Evolutionary conservation across 1,140 invertebrate species (phyloP).

Genomic region (Drosophila mauritiana): DNA sequence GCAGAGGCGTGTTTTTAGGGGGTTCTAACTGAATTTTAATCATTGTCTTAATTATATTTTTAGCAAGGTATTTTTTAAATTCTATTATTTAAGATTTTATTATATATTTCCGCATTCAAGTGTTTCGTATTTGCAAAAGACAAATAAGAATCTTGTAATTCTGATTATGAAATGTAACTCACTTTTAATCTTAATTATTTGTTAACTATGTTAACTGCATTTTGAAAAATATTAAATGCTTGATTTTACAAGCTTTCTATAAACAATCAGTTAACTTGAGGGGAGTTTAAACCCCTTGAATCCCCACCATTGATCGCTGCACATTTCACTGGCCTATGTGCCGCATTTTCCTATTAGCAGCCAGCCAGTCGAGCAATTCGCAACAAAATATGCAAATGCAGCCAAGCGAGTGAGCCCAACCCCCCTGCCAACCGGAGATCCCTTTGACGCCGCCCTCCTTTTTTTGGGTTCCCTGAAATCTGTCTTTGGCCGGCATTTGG

Average conservation of each 20-base stretch:
- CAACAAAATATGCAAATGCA: conserved; percentile 80
- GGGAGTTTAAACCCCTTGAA: neutral
- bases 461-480: conserved; percentile 19
- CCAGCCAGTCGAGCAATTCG: conserved; percentile 70
- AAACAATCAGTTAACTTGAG: too few relatives aligned
- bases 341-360: conserved; percentile 79
- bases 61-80: too few relatives aligned
- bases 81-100: too few relatives aligned
- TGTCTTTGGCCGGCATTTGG: conserved; percentile 39
- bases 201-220: too few relatives aligned
- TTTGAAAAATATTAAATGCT: too few relatives aligned
- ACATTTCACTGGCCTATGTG: conserved; percentile 40
- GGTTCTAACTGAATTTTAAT: neutral
- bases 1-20: neutral
- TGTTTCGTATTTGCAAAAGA: too few relatives aligned
- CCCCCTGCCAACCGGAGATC: neutral
- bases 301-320: neutral
- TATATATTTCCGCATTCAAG: too few relatives aligned
- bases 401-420: conserved; percentile 60
- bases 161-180: too few relatives aligned
- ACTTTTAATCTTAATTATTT: too few relatives aligned
- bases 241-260: too few relatives aligned
- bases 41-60: too few relatives aligned
- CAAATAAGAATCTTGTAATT: too few relatives aligned
- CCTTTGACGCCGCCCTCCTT: neutral